These are phyloP conservation scores for Naso thynnoides DNA, from an alignment of 2,797 vertebrate genomes.

Conservation along the genomic window DNA sequence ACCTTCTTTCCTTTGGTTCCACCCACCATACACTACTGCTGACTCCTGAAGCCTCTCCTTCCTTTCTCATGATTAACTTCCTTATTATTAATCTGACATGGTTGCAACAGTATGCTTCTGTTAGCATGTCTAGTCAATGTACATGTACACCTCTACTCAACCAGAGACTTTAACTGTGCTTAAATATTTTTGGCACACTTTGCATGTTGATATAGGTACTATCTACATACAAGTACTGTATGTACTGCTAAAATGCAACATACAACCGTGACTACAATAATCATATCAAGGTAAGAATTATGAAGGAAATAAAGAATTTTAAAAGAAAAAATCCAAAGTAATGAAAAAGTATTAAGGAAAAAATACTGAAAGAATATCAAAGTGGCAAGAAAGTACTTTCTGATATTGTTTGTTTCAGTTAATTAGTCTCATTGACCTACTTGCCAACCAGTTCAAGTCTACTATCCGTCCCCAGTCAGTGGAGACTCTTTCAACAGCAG, in stretches of 20 bases:
- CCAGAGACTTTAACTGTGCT: too few relatives aligned
- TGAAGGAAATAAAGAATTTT: too few relatives aligned
- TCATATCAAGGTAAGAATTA: not conserved
- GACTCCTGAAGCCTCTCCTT: constrained; percentile 13
- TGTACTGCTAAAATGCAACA: constrained; percentile 6
- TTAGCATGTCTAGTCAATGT: constrained; percentile 26
- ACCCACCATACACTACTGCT: constrained; percentile 12
- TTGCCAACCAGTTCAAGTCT: constrained; percentile 56
- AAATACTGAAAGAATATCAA: too few relatives aligned
- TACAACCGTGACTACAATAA: not conserved
- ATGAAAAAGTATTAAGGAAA: too few relatives aligned
- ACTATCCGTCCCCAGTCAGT: constrained; percentile 51
- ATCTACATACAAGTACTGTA: not conserved
- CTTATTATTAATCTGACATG: constrained; percentile 54
- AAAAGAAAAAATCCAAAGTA: too few relatives aligned
- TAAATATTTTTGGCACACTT: not conserved
- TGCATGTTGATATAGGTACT: not conserved
- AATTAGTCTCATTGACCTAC: constrained; percentile 73
- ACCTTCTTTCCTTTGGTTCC: not conserved
- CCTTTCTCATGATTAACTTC: constrained; percentile 45
- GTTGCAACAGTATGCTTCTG: constrained; percentile 42
- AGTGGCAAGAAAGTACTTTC: too few relatives aligned
- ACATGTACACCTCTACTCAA: too few relatives aligned
- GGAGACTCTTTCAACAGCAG: constrained; percentile 61
- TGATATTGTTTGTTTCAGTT: too few relatives aligned